Evolutionary conservation across 2,113 vertebrate species (phyloP).

Genomic region (Crotalus tigris): DNA sequence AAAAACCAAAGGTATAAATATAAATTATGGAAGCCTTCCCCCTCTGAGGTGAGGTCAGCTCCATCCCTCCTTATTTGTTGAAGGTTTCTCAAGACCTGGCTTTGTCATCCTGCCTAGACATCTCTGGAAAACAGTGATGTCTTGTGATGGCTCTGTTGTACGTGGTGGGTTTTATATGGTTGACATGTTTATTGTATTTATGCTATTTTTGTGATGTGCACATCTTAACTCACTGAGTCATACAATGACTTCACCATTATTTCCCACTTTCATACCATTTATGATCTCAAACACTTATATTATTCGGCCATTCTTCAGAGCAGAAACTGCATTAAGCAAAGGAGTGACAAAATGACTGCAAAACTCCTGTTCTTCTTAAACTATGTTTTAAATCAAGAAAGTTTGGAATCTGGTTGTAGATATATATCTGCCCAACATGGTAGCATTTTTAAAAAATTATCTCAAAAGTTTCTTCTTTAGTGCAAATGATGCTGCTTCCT

Average conservation of each 20-base stretch:
- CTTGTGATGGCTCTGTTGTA: too few species aligned
- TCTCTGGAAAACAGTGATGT: too few species aligned
- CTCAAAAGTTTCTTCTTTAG: not conserved
- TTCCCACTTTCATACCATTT: not conserved
- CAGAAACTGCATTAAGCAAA: not conserved
- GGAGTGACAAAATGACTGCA: not conserved
- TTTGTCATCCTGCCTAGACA: too few species aligned
- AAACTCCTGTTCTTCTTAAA: not conserved
- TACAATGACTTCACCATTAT: not conserved
- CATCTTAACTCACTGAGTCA: not conserved
- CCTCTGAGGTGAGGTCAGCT: too few species aligned
- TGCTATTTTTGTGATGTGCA: not conserved
- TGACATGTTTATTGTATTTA: too few species aligned
- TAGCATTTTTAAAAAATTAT: not conserved
- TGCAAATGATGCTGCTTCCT: too few species aligned
- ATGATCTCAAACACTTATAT: not conserved
- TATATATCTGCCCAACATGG: not conserved
- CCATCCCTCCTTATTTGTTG: too few species aligned
- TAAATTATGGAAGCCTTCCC: too few species aligned
- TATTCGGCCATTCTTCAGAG: not conserved
- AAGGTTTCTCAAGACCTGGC: too few species aligned
- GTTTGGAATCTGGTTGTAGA: not conserved
- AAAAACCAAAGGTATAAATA: too few species aligned
- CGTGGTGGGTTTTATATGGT: too few species aligned
- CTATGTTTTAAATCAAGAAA: not conserved